Evolutionary conservation across 2,113 vertebrate genomes (phyloP).

Genomic region (Cromileptes altivelis): DNA sequence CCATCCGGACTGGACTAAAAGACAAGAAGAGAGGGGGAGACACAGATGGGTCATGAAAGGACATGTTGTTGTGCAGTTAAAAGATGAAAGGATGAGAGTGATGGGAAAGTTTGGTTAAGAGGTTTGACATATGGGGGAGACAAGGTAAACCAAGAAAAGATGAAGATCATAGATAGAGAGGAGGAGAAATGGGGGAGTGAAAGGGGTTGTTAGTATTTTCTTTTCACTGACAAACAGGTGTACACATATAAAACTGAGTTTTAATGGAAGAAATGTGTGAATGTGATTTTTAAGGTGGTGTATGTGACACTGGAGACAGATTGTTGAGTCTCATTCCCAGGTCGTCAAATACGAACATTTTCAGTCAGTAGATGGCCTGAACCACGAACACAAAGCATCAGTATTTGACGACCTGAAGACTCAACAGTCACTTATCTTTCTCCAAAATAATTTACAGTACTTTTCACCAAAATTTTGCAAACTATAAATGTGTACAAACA

Average conservation of each 20-base stretch:
- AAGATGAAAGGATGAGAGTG: neutral
- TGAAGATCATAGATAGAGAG: neutral
- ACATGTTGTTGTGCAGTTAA: conserved; percentile 5
- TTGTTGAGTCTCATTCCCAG: too few relatives aligned
- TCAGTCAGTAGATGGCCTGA: too few relatives aligned
- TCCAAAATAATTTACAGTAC: too few relatives aligned
- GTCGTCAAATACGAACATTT: too few relatives aligned
- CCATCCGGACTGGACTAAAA: conserved; percentile 90
- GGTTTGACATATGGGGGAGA: neutral
- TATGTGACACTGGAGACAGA: too few relatives aligned
- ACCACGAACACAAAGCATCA: too few relatives aligned
- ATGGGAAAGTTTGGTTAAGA: neutral
- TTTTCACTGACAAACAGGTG: neutral
- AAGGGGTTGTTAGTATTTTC: neutral
- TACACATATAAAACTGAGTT: too few relatives aligned
- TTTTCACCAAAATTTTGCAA: too few relatives aligned
- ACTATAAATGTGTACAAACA: too few relatives aligned
- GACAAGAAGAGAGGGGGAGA: conserved; percentile 34
- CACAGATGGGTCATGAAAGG: conserved; percentile 29
- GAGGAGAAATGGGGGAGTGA: neutral
- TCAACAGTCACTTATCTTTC: too few relatives aligned
- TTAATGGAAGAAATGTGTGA: too few relatives aligned
- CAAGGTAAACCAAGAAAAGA: neutral
- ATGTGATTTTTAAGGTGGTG: neutral
- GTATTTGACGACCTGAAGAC: too few relatives aligned